A percentile compares a stretch with the other conserved stretches of the same genome.
Conservation (phyloP, 2,797 vertebrate species). For the Pogoniulus pusillus region DNA sequence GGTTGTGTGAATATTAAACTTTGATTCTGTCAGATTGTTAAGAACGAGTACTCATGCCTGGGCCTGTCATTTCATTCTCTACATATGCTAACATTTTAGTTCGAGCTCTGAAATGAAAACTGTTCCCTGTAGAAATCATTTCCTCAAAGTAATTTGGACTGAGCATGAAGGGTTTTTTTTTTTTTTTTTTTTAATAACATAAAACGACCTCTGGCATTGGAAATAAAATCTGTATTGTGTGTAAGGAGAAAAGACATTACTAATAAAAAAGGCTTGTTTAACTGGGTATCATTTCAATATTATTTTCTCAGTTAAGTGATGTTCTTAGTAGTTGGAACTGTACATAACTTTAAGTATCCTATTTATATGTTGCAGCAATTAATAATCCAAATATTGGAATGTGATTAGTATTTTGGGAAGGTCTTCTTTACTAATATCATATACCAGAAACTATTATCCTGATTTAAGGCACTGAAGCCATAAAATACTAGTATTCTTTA, state of each 20-base stretch:
- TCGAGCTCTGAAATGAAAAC: not conserved
- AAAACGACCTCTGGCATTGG: not conserved
- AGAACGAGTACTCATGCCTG: not conserved
- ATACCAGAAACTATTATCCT: not conserved
- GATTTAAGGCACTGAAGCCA: not conserved
- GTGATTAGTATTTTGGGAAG: not conserved
- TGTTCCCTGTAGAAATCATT: not conserved
- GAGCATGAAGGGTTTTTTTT: not conserved
- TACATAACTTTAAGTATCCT: not conserved
- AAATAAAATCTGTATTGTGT: not conserved
- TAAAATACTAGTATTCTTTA: not conserved
- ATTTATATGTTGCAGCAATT: not conserved
- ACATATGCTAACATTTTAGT: not conserved
- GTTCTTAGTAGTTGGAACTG: not conserved
- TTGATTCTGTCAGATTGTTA: not conserved
- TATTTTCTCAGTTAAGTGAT: not conserved
- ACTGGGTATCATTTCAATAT: not conserved
- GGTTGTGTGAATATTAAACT: not conserved
- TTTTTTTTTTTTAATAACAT: not conserved
- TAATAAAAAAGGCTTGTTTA: not conserved
- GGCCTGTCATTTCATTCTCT: not conserved
- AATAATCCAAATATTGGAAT: not conserved
- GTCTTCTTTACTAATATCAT: not conserved
- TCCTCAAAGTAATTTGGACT: not conserved
- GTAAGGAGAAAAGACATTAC: not conserved